Percentiles rank a stretch among this genome's conserved stretches.
Evolutionary conservation across 2,797 vertebrate genomes (phyloP).

Genomic region (Sebastes flavidus): DNA sequence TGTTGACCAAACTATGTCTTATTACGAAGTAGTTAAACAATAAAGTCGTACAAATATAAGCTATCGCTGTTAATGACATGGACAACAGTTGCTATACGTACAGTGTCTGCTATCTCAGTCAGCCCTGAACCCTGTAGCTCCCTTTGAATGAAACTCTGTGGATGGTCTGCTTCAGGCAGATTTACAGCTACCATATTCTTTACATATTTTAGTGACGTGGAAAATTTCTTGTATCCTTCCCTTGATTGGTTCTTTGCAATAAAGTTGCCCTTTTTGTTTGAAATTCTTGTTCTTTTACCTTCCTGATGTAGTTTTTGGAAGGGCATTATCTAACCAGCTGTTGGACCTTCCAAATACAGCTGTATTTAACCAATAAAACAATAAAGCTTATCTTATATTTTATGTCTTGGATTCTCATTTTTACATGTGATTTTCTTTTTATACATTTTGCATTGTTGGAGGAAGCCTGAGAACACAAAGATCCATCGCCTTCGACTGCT

Average conservation of each 20-base stretch:
- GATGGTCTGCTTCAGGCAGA: neutral
- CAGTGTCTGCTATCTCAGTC: neutral
- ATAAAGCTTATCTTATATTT: neutral
- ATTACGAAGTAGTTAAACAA: too few relatives aligned
- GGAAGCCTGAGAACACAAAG: neutral
- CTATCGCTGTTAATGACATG: neutral
- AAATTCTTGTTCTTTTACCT: neutral
- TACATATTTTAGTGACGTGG: neutral
- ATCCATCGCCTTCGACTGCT: neutral
- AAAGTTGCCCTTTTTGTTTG: neutral
- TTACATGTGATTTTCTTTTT: neutral
- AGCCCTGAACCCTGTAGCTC: too few relatives aligned
- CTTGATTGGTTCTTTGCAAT: neutral
- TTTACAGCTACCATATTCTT: neutral
- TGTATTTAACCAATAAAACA: neutral
- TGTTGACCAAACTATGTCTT: too few relatives aligned
- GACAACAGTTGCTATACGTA: neutral
- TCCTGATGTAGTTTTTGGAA: neutral
- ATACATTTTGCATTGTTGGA: neutral
- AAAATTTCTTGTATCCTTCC: neutral
- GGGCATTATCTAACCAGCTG: neutral
- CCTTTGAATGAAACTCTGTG: neutral
- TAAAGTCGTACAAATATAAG: neutral
- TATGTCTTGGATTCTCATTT: neutral
- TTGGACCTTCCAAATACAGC: neutral